These are phyloP conservation scores for Drosophila testacea DNA, from an alignment of 2,888 invertebrate species.

Conservation along the genomic window DNA sequence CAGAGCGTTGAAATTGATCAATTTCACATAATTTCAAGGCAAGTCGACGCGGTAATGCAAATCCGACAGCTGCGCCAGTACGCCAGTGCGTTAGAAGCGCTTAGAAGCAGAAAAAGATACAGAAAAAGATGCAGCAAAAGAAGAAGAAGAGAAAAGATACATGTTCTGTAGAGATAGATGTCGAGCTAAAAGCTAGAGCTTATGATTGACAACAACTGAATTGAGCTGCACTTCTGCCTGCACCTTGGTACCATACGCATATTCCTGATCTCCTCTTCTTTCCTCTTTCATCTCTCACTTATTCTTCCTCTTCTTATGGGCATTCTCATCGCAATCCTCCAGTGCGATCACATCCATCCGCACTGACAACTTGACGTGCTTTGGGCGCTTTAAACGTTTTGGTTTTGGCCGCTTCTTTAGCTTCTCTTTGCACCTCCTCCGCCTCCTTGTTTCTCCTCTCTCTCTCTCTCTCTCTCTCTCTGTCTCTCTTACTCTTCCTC, in stretches of 20 bases:
- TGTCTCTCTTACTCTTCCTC: not conserved
- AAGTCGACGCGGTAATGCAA: constrained; percentile 78
- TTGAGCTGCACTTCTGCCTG: constrained; percentile 66
- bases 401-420: constrained; percentile 32
- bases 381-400: constrained; percentile 62
- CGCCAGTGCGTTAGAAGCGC: constrained; percentile 77
- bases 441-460: too few relatives aligned
- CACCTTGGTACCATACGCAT: constrained; percentile 38
- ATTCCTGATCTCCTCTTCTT: constrained; percentile 12
- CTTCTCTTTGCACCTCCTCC: constrained; percentile 1
- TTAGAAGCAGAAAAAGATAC: constrained; percentile 41
- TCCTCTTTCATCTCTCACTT: too few relatives aligned
- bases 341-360: constrained; percentile 61
- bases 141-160: constrained; percentile 28
- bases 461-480: too few relatives aligned
- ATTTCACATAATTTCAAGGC: constrained; percentile 82
- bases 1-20: constrained; percentile 84
- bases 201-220: constrained; percentile 83
- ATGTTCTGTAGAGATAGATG: constrained; percentile 17
- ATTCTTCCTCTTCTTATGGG: constrained; percentile 21
- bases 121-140: constrained; percentile 1
- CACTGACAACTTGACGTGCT: constrained; percentile 79
- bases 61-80: constrained; percentile 79
- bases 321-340: constrained; percentile 58
- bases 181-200: constrained; percentile 33